phyloP scores from a whole-genome alignment of 2,888 invertebrate genomes.

The Idaea biselata region DNA sequence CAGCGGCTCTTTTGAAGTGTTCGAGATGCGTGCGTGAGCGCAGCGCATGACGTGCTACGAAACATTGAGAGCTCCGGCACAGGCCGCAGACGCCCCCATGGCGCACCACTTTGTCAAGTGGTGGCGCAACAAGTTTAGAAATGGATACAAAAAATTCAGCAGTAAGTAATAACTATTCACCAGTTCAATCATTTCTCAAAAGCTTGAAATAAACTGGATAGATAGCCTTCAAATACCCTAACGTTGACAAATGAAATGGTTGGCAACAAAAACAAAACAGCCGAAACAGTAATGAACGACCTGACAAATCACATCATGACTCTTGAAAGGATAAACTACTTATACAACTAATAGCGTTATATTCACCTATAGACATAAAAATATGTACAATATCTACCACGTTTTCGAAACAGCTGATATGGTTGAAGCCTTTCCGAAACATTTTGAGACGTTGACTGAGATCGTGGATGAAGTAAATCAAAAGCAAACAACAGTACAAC shows the following conservation, averaged over 20 bases:
- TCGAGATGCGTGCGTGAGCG: constrained; percentile 80
- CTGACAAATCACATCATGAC: not conserved
- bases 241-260: constrained; percentile 24
- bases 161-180: constrained; percentile 70
- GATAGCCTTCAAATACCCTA: constrained; percentile 24
- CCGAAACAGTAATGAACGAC: constrained; percentile 7
- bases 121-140: constrained; percentile 88
- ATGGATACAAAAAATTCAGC: constrained; percentile 87
- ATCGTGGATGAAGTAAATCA: not conserved
- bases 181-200: constrained; percentile 3
- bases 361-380: too few species aligned
- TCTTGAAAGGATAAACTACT: not conserved
- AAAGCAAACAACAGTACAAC: not conserved
- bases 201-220: constrained; percentile 26
- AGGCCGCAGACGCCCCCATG: constrained; percentile 83
- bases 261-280: constrained; percentile 29
- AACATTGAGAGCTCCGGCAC: constrained; percentile 79
- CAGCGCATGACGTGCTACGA: constrained; percentile 82
- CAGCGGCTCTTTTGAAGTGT: constrained; percentile 76
- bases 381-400: too few species aligned
- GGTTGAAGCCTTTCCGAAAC: not conserved
- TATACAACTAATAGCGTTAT: too few species aligned
- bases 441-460: not conserved
- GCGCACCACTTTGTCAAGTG: constrained; percentile 88
- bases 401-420: not conserved